Conservation (phyloP, 92 coral and sea anemone species). For the Bergia puertoricense region DNA sequence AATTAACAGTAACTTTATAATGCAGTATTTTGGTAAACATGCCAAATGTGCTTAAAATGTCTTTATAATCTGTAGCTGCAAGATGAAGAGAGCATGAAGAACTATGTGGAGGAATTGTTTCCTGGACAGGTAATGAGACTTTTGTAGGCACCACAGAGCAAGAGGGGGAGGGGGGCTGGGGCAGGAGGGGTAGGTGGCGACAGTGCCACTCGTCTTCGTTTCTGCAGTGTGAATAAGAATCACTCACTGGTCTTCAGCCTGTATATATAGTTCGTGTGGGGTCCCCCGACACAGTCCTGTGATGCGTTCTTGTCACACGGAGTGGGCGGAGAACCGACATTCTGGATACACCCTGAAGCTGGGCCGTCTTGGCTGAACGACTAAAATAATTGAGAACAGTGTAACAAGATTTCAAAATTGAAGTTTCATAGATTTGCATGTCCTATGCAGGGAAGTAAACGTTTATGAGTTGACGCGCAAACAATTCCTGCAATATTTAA, state of each 20-base stretch:
- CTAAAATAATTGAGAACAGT: neutral
- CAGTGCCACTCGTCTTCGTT: no score
- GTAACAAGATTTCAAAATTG: neutral
- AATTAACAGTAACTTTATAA: neutral
- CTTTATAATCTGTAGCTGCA: constrained; percentile 53
- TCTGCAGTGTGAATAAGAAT: neutral
- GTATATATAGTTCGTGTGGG: constrained; percentile 13
- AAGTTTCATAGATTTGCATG: no score
- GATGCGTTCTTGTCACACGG: constrained; percentile 4
- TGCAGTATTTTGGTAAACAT: neutral
- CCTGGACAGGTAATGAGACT: constrained; percentile 79
- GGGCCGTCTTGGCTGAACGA: constrained; percentile 3
- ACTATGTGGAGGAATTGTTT: constrained; percentile 78
- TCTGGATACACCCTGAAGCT: neutral
- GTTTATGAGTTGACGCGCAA: no score
- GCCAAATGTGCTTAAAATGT: neutral
- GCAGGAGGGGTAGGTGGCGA: no score
- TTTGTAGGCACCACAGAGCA: no score
- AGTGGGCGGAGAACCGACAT: neutral
- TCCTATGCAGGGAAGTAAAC: no score
- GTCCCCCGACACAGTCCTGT: constrained; percentile 29
- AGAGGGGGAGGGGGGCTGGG: no score
- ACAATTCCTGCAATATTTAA: no score
- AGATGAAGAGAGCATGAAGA: constrained; percentile 76
- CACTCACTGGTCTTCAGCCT: constrained; percentile 11